Percentiles rank a stretch among this genome's conserved stretches.
Evolutionary conservation across 2,113 vertebrate genomes (phyloP).

Genomic region (Chascanopsetta lugubris): DNA sequence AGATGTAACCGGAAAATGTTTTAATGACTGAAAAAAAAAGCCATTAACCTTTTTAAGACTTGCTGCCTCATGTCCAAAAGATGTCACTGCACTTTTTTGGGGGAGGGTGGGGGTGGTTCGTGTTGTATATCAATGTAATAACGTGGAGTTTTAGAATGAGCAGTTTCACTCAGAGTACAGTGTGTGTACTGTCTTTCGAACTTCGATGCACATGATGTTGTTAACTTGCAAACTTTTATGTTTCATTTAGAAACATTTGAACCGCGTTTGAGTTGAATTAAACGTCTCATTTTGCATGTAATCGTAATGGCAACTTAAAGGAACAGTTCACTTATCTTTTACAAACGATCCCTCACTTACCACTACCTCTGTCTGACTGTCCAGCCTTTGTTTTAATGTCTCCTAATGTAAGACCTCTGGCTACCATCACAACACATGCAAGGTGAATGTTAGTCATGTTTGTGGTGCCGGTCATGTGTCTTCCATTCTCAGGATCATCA

Average conservation of each 20-base stretch:
- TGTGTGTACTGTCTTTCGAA: conserved; percentile 8
- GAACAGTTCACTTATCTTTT: background rate
- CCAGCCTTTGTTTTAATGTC: background rate
- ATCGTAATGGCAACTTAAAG: conserved; percentile 18
- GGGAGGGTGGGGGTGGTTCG: too few species aligned
- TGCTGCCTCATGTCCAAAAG: conserved; percentile 27
- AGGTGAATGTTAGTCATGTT: background rate
- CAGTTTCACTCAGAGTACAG: conserved; percentile 35
- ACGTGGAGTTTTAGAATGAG: conserved; percentile 16
- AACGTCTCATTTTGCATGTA: conserved; percentile 63
- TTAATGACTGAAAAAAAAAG: conserved; percentile 42
- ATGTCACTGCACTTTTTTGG: conserved; percentile 35
- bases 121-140: conserved; percentile 28
- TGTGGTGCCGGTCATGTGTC: conserved; percentile 4
- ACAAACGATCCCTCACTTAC: background rate
- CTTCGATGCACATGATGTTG: conserved; percentile 12
- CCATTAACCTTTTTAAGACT: conserved; percentile 42
- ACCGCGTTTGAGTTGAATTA: conserved; percentile 66
- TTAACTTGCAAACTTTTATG: conserved; percentile 26
- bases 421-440: background rate
- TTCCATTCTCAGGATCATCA: conserved; percentile 26
- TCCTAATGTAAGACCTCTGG: conserved; percentile 1
- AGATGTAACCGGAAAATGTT: conserved; percentile 21
- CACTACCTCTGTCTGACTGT: background rate
- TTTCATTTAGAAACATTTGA: conserved; percentile 62